Evolutionary conservation across 1,140 invertebrate species (phyloP), one percentile per base, ranked within the genome.

Genomic region (Solen grandis): DNA sequence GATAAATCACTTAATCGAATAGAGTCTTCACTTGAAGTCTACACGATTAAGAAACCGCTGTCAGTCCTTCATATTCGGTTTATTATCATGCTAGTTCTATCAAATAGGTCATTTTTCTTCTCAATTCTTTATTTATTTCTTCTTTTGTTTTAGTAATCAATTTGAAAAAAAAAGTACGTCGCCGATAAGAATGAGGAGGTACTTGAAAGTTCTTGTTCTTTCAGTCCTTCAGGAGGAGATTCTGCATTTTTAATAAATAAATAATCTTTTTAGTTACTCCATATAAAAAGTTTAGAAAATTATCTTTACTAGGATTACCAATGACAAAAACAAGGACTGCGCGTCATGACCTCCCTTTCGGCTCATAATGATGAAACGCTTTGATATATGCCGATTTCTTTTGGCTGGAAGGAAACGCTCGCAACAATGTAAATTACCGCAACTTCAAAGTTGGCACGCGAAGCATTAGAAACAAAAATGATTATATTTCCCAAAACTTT

Each of bases 101-200:
- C 29, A 31, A 60, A 60, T 60, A 60, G 25, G 29, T 60, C 57
- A 60, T 60, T 60, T 60, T 60, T 60, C 57, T 60, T 60, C n/a
- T n/a, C 27, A 60, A 60, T 60, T 60, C 57, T 60, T 60, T 31
- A 60, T 60, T 60, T 60, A 60, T 60, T 60, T 60, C 29, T 60
- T 60, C 57, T 60, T 60, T 60, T 60, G 35, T 27, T 60, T 60
- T 60, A 60, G 57, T 27, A 60, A 60, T 60, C 57, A 60, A 60
- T 60, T 60, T 60, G 57, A n/a, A n/a, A n/a, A n/a, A 60, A 60
- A 60, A 60, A 60, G 57, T 60, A 60, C 57, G 57, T 60, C 57
- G 25, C 57, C 13, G 25, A 55, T 55, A 55, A 27, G 57, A n/a
- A n/a, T n/a, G n/a, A n/a, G n/a, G n/a, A n/a, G n/a, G n/a, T n/a